Evolutionary conservation across 2,797 vertebrate genomes (phyloP).

Genomic region (Darevskia nairensis): DNA sequence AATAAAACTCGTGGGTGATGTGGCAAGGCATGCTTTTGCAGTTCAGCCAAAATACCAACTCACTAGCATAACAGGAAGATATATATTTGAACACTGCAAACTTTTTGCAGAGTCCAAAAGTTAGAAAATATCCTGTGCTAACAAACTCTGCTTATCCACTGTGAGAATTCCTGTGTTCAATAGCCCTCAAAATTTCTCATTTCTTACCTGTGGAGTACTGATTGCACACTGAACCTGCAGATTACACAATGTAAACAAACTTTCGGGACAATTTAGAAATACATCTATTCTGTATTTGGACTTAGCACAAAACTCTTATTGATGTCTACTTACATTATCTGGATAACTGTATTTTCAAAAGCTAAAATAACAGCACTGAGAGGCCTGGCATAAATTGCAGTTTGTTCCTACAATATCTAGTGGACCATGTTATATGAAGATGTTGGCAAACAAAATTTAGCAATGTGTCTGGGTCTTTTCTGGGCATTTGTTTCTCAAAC

Average conservation of each 20-base stretch:
- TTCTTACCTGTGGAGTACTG: constrained; percentile 19
- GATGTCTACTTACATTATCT: constrained; percentile 17
- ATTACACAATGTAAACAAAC: constrained; percentile 32
- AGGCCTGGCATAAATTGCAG: background rate
- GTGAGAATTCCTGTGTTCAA: constrained; percentile 3
- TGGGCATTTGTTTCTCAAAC: background rate
- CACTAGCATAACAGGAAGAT: background rate
- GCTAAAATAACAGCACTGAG: background rate
- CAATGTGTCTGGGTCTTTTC: background rate
- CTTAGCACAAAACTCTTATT: constrained; percentile 19
- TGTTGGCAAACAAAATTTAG: background rate
- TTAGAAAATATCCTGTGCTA: background rate
- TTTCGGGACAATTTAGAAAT: constrained; percentile 11
- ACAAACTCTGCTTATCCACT: background rate
- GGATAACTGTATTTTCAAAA: background rate
- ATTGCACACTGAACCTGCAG: fast-evolving
- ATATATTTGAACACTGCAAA: background rate
- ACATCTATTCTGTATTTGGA: background rate
- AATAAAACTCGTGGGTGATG: background rate
- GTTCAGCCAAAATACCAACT: constrained; percentile 18
- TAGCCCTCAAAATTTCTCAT: background rate
- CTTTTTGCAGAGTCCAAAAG: background rate
- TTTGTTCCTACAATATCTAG: background rate
- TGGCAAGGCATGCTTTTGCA: fast-evolving
- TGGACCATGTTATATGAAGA: background rate